Evolutionary conservation across 1,140 invertebrate species (phyloP), one percentile per base, ranked within the genome.

Genomic region (Choristoneura fumiferana): DNA sequence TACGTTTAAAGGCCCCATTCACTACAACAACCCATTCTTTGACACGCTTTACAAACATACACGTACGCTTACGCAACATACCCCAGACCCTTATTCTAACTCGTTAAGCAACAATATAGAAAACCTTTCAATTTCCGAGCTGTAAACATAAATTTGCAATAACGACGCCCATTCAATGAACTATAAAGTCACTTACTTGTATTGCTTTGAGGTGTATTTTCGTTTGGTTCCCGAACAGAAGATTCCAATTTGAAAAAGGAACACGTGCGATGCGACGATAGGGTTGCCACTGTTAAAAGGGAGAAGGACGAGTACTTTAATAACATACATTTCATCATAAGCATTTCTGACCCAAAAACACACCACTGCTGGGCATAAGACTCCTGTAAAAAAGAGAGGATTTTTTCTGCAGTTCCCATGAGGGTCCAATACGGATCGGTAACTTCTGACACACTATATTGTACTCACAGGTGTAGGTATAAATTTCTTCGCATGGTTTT

Each of bases 1-100:
- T 81, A 76, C 72, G 63, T 78, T 76, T 67, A 80, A 82, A 82
- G 76, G 72, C 70, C 80, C 73, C 78, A 84, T 84, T 84, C 78
- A 82, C 59, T 57, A 73, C 60, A 71, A 78, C 79, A 78, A 74
- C 65, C 70, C 70, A 78, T 84, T 82, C 76, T 81, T 78, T 77
- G 71, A 73, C 65, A 67, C 52, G 14, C 39, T 60, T 43, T 65
- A 63, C 67, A 49, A 49, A 49, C 55, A 65, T 60, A 63, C 35
- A 54, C 58, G 13, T 43, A 36, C 18, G 18, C 52, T 39, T 22
- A 29, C 38, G 36, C 35, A 36, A 34, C 17, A 61, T 54, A 15
- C 6, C 8, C 6, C 22, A 34, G 10, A 40, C 58, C 37, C 36
- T 40, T 59, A 54, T 33, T 22, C 5, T 15, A 55, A 22, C 13